Evolutionary conservation across 2,113 vertebrate species (phyloP).

Genomic region (Perca fluviatilis): DNA sequence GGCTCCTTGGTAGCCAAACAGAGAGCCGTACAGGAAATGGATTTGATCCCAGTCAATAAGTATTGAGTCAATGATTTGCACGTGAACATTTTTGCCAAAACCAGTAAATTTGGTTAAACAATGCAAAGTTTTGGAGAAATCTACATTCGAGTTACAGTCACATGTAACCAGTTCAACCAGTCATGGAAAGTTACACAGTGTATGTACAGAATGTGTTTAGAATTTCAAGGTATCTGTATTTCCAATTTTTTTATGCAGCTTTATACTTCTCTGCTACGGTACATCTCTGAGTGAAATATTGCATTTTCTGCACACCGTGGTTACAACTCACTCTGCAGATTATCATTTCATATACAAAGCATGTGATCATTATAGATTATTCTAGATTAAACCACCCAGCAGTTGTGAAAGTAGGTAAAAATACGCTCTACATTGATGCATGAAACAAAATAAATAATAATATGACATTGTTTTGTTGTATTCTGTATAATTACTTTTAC

Average conservation of each 20-base stretch:
- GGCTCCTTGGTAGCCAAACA: background rate
- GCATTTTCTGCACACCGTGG: background rate
- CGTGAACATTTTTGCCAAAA: background rate
- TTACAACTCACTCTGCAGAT: background rate
- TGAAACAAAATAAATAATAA: too few relatives aligned
- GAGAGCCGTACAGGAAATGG: background rate
- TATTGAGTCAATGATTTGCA: background rate
- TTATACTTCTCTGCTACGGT: background rate
- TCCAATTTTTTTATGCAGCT: background rate
- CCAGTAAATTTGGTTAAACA: background rate
- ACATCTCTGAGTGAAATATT: too few relatives aligned
- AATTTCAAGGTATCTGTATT: background rate
- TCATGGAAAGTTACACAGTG: background rate
- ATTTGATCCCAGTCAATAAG: background rate
- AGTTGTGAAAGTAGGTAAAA: too few relatives aligned
- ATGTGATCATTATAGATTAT: background rate
- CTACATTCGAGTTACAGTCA: background rate
- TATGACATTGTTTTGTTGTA: too few relatives aligned
- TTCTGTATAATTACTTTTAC: too few relatives aligned
- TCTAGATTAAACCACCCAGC: background rate
- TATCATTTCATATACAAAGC: background rate
- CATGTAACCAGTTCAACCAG: background rate
- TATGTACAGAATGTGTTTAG: too few relatives aligned
- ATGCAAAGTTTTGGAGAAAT: background rate
- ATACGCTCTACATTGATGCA: background rate